Evolutionary conservation across 2,888 invertebrate genomes (phyloP).

Genomic region (Macroteleia sp.): DNA sequence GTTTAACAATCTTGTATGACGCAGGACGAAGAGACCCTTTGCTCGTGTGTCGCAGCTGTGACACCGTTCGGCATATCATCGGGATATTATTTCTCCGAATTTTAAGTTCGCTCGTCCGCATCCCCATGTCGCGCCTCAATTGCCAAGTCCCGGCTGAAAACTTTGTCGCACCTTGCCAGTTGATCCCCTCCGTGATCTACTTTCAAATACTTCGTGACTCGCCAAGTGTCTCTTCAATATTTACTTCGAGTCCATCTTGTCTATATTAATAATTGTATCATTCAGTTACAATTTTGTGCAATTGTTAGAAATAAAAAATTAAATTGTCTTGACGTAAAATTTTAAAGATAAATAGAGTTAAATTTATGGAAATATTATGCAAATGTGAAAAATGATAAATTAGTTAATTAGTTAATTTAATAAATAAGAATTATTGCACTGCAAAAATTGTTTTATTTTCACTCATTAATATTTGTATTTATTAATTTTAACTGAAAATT

Average conservation of each 20-base stretch:
- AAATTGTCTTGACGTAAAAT: too few species aligned
- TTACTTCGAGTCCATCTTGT: constrained; percentile 2
- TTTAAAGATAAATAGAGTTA: too few species aligned
- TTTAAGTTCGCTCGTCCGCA: constrained; percentile 71
- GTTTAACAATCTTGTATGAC: constrained; percentile 82
- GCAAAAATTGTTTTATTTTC: too few species aligned
- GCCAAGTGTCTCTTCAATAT: constrained; percentile 30
- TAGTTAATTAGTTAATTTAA: too few species aligned
- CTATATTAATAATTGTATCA: constrained; percentile 26
- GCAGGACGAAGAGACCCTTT: constrained; percentile 74
- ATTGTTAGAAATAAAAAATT: too few species aligned
- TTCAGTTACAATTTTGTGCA: too few species aligned
- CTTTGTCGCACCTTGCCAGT: constrained; percentile 22
- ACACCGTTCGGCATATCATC: constrained; percentile 80
- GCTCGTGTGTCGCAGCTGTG: constrained; percentile 79
- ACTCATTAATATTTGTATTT: too few species aligned
- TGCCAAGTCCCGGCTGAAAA: constrained; percentile 24
- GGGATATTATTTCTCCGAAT: constrained; percentile 80
- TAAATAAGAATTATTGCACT: too few species aligned
- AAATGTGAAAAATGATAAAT: too few species aligned
- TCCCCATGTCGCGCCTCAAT: constrained; percentile 11
- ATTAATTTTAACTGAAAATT: too few species aligned
- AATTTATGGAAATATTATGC: too few species aligned
- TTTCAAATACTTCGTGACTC: constrained; percentile 7
- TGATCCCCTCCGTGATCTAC: constrained; percentile 18